Conservation (phyloP, 2,797 vertebrate species). For the Myiotriccus ornatus region DNA sequence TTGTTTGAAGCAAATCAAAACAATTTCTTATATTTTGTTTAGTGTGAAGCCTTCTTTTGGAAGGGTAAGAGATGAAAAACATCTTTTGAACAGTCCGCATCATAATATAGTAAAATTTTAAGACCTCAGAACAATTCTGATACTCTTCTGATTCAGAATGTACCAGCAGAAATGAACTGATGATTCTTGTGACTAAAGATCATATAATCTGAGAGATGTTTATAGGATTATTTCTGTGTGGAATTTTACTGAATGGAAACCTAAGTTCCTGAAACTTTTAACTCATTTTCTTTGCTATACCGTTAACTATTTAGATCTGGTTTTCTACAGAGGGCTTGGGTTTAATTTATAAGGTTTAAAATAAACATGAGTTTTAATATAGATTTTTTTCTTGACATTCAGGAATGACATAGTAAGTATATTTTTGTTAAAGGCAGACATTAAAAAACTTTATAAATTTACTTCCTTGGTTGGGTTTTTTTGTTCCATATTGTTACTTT, state of each 20-base stretch:
- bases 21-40: not conserved
- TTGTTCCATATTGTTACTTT: not conserved
- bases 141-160: not conserved
- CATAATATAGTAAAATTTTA: not conserved
- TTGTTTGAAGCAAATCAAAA: not conserved
- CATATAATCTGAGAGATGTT: not conserved
- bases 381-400: not conserved
- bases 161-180: not conserved
- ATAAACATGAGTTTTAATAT: not conserved
- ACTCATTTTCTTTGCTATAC: not conserved
- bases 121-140: not conserved
- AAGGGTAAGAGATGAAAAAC: not conserved
- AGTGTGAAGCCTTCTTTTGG: not conserved
- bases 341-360: not conserved
- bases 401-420: not conserved
- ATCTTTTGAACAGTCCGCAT: not conserved
- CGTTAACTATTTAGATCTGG: not conserved
- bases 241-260: not conserved
- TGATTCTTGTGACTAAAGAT: not conserved
- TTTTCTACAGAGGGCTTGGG: not conserved
- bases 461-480: accelerated
- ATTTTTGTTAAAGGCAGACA: not conserved
- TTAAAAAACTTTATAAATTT: not conserved
- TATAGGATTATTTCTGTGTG: not conserved
- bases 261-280: not conserved